A percentile compares a stretch with the other conserved stretches of the same genome.
Evolutionary conservation across 2,113 vertebrate species (phyloP).

Genomic region (Melanerpes formicivorus): DNA sequence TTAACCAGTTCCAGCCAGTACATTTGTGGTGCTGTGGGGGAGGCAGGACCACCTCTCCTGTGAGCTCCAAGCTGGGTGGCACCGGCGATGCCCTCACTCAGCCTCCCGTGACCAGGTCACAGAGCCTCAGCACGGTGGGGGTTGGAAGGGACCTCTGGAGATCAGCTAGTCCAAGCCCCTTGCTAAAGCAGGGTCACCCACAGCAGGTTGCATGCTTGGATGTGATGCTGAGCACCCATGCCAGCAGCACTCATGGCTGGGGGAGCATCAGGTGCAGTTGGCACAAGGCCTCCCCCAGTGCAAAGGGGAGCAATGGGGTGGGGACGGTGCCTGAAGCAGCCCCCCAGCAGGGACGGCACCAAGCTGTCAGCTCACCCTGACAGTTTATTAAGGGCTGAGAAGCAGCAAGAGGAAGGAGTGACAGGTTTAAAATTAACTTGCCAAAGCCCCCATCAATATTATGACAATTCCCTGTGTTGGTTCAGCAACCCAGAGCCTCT

Average conservation of each 20-base stretch:
- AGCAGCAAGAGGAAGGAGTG: conserved; percentile 29
- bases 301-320: not conserved
- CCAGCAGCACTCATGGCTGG: accelerated
- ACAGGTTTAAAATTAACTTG: conserved; percentile 78
- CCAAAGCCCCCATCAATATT: conserved; percentile 72
- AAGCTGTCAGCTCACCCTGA: conserved; percentile 41
- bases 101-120: not conserved
- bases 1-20: conserved; percentile 35
- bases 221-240: not conserved
- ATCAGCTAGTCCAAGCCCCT: not conserved
- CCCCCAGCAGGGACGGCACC: not conserved
- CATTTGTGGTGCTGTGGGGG: not conserved
- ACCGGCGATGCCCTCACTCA: not conserved
- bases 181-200: not conserved
- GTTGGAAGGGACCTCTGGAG: not conserved
- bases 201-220: not conserved
- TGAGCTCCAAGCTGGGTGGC: not conserved
- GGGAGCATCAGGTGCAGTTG: not conserved
- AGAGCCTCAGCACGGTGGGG: not conserved
- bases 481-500: conserved; percentile 39
- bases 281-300: accelerated
- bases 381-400: conserved; percentile 64
- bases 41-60: not conserved
- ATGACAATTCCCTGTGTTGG: conserved; percentile 58
- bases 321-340: not conserved